Percentiles rank a stretch among this genome's conserved stretches.
Conservation (phyloP, 2,113 vertebrate species). For the Electrona antarctica region DNA sequence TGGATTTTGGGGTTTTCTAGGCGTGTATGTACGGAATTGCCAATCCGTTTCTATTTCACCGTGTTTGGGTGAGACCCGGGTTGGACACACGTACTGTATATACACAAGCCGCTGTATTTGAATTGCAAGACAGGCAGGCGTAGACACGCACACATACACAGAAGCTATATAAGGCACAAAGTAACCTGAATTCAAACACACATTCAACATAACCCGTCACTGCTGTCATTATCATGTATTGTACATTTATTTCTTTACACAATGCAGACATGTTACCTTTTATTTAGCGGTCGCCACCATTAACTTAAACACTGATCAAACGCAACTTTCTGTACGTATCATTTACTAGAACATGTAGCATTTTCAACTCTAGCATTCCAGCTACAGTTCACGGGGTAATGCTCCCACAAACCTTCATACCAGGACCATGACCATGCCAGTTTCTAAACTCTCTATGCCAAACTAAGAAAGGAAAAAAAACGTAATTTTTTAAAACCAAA, state of each 20-base stretch:
- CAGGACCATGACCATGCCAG: conserved; percentile 63
- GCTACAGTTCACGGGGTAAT: conserved; percentile 38
- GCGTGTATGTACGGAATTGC: no score
- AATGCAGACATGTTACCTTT: no score
- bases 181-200: conserved; percentile 15
- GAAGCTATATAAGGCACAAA: conserved; percentile 21
- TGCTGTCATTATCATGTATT: conserved; percentile 22
- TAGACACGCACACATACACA: not conserved
- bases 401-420: conserved; percentile 40
- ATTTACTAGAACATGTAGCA: conserved; percentile 74
- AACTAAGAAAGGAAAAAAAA: conserved; percentile 69
- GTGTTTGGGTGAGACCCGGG: no score
- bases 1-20: no score
- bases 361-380: conserved; percentile 45
- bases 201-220: conserved; percentile 25
- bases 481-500: conserved; percentile 86
- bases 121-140: no score
- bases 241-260: not conserved
- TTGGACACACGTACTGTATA: not conserved
- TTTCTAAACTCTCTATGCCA: conserved; percentile 82
- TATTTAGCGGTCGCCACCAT: no score
- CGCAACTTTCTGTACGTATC: conserved; percentile 24
- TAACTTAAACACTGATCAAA: not conserved
- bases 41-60: no score
- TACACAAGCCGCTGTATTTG: no score